Evolutionary conservation across 2,888 invertebrate genomes (phyloP).

Genomic region (Noctua comes): DNA sequence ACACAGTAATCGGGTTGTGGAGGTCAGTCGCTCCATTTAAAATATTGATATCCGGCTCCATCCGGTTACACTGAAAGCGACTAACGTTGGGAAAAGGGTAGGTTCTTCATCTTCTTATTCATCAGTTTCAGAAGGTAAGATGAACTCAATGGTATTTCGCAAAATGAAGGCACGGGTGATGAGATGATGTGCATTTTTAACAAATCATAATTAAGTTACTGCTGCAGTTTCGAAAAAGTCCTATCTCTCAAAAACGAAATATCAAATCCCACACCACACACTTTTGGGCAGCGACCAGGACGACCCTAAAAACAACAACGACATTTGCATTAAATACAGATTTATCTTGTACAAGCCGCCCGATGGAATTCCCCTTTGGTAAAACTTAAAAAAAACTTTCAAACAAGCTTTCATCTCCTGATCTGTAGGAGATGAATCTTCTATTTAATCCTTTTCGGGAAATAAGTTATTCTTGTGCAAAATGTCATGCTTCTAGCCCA

Average conservation of each 20-base stretch:
- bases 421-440: too few relatives aligned
- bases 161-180: background rate
- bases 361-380: too few relatives aligned
- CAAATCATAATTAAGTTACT: background rate
- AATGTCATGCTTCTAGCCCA: background rate
- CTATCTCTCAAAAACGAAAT: too few relatives aligned
- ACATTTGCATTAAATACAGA: background rate
- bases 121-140: background rate
- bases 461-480: background rate
- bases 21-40: background rate
- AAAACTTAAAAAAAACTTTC: too few relatives aligned
- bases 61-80: background rate
- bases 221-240: too few relatives aligned
- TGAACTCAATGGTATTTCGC: background rate
- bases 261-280: too few relatives aligned
- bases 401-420: too few relatives aligned
- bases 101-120: background rate
- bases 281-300: too few relatives aligned
- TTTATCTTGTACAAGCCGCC: background rate
- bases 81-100: background rate
- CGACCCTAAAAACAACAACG: too few relatives aligned
- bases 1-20: background rate
- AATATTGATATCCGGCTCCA: background rate
- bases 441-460: background rate
- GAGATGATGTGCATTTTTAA: too few relatives aligned